A percentile compares a stretch with the other conserved stretches of the same genome.
These are phyloP conservation scores for Itoplectis maculator DNA, from an alignment of 2,888 invertebrate species.

Conservation along the genomic window DNA sequence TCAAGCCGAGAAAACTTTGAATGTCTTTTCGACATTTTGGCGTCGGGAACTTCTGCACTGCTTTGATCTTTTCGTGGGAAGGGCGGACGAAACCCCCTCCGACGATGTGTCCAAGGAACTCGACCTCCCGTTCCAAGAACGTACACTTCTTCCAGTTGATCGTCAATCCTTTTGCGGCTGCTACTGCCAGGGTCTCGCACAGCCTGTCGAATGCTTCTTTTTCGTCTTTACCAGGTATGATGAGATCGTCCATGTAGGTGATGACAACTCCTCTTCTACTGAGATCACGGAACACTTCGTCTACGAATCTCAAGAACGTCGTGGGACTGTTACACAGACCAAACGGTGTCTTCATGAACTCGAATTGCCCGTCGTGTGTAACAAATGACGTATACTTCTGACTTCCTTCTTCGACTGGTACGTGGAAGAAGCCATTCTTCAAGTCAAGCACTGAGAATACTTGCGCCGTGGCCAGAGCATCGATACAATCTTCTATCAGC, in stretches of 20 bases:
- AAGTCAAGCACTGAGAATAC: constrained; percentile 70
- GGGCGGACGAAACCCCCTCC: constrained; percentile 52
- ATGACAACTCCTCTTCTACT: constrained; percentile 32
- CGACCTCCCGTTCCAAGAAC: constrained; percentile 55
- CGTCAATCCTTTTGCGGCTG: constrained; percentile 55
- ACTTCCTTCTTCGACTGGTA: constrained; percentile 66
- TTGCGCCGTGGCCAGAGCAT: constrained; percentile 60
- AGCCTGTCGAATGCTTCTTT: constrained; percentile 51
- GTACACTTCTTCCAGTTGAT: constrained; percentile 68
- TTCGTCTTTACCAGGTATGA: constrained; percentile 54
- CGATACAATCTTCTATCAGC: constrained; percentile 71
- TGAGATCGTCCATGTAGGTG: constrained; percentile 64
- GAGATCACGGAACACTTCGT: constrained; percentile 62
- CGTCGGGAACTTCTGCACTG: constrained; percentile 60
- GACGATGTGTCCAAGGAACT: constrained; percentile 64
- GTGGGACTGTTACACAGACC: constrained; percentile 50
- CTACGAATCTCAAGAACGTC: constrained; percentile 71
- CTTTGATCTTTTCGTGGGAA: constrained; percentile 60
- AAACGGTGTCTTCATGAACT: constrained; percentile 65
- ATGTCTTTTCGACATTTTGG: constrained; percentile 38
- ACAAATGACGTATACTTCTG: constrained; percentile 73
- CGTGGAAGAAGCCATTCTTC: constrained; percentile 72
- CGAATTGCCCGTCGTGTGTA: constrained; percentile 65
- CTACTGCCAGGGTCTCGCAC: constrained; percentile 49
- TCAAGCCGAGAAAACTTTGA: constrained; percentile 68